A percentile compares a stretch with the other conserved stretches of the same genome.
phyloP scores from a whole-genome alignment of 2,113 vertebrate genomes.

The Rhagologus leucostigma region DNA sequence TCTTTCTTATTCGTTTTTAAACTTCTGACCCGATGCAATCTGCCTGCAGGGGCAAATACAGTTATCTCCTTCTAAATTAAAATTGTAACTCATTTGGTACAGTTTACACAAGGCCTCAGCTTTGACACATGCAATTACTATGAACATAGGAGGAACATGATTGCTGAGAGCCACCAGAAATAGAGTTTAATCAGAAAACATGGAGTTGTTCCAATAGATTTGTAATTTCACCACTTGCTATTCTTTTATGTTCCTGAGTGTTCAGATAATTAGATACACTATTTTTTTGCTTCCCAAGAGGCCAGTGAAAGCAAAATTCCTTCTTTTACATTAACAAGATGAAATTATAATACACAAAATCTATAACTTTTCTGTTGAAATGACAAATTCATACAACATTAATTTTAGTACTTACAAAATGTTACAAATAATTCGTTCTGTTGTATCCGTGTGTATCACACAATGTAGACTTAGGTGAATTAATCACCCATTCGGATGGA shows the following conservation, averaged over 20 bases:
- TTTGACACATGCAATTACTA: conserved; percentile 88
- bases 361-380: conserved; percentile 69
- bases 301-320: conserved; percentile 72
- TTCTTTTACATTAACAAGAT: conserved; percentile 78
- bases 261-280: conserved; percentile 82
- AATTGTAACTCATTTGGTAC: conserved; percentile 75
- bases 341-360: conserved; percentile 77
- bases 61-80: conserved; percentile 82
- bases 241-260: conserved; percentile 76
- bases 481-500: conserved; percentile 66
- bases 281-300: conserved; percentile 71
- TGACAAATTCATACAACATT: conserved; percentile 75
- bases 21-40: conserved; percentile 80
- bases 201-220: conserved; percentile 73
- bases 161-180: conserved; percentile 78
- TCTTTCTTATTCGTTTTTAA: conserved; percentile 79
- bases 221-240: conserved; percentile 81
- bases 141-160: conserved; percentile 76
- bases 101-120: conserved; percentile 77
- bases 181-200: conserved; percentile 82
- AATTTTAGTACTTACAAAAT: conserved; percentile 76
- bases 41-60: conserved; percentile 72
- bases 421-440: conserved; percentile 68
- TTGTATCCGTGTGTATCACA: conserved; percentile 1
- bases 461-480: conserved; percentile 47